Evolutionary conservation across 2,888 invertebrate genomes (phyloP).

Genomic region (Cotesia congregata): DNA sequence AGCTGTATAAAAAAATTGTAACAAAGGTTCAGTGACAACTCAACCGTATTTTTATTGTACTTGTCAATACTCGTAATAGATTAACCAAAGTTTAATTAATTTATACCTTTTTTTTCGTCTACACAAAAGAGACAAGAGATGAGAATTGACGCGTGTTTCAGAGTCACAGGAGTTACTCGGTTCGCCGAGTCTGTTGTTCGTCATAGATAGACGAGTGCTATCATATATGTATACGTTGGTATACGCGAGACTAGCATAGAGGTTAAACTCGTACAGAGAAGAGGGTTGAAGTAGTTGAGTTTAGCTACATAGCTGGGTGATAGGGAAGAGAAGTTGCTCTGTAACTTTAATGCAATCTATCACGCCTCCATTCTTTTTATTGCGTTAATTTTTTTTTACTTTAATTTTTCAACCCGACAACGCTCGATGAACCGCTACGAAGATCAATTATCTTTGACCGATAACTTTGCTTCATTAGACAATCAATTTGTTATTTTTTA

Average conservation of each 20-base stretch:
- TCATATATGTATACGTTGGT: constrained; percentile 44
- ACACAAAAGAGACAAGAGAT: background rate
- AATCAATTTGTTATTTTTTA: constrained; percentile 24
- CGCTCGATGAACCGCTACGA: constrained; percentile 14
- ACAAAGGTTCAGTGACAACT: background rate
- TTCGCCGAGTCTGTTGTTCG: background rate
- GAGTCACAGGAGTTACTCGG: background rate
- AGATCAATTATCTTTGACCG: constrained; percentile 20
- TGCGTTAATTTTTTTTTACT: constrained; percentile 20
- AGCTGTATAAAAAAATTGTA: background rate
- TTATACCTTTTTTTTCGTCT: background rate
- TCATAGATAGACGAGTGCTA: background rate
- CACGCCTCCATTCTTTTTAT: constrained; percentile 59
- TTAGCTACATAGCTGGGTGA: constrained; percentile 38
- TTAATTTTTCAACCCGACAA: constrained; percentile 17
- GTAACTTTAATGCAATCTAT: constrained; percentile 63
- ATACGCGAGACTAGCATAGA: constrained; percentile 5
- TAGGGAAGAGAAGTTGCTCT: constrained; percentile 54
- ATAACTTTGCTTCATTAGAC: constrained; percentile 23
- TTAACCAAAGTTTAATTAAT: background rate
- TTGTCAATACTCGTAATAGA: background rate
- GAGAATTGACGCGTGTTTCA: background rate
- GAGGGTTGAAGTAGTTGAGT: background rate
- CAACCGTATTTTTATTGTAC: background rate
- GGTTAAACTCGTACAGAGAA: no score